Conservation (phyloP, 2,888 invertebrate genomes). For the Drosophila villosipedis region DNA sequence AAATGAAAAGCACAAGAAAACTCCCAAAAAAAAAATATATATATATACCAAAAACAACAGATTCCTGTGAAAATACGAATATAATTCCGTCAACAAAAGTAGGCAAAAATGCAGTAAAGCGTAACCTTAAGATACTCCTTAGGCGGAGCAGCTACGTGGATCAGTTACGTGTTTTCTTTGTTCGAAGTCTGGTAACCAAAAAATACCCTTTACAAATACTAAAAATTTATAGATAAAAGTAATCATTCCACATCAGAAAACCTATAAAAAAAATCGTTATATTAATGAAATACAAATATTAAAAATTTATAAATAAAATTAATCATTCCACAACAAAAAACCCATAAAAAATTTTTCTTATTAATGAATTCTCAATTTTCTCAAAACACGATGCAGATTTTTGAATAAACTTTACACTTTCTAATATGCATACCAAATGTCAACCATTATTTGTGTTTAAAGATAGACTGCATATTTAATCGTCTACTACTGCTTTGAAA, state of each 20-base stretch:
- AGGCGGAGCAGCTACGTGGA: background rate
- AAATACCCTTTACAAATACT: background rate
- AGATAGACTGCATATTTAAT: background rate
- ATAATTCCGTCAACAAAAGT: conserved; percentile 24
- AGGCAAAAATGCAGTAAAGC: background rate
- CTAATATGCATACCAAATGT: background rate
- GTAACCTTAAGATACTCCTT: conserved; percentile 30
- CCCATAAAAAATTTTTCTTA: background rate
- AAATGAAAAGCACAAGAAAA: conserved; percentile 64
- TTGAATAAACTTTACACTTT: background rate
- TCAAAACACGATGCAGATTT: background rate
- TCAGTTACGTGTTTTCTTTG: background rate
- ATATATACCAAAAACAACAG: conserved; percentile 9
- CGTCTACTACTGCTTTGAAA: background rate
- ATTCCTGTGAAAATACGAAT: conserved; percentile 32
- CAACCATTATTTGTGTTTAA: background rate
- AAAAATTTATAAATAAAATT: too few relatives aligned
- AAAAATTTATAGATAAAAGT: background rate
- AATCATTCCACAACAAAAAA: too few relatives aligned
- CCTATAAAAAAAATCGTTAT: background rate
- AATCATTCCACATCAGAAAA: background rate
- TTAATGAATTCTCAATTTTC: background rate
- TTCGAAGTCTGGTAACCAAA: background rate
- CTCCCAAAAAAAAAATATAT: conserved; percentile 7
- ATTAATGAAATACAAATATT: background rate